Evolutionary conservation across 2,113 vertebrate species (phyloP).

Genomic region (Nesogale talazaci): DNA sequence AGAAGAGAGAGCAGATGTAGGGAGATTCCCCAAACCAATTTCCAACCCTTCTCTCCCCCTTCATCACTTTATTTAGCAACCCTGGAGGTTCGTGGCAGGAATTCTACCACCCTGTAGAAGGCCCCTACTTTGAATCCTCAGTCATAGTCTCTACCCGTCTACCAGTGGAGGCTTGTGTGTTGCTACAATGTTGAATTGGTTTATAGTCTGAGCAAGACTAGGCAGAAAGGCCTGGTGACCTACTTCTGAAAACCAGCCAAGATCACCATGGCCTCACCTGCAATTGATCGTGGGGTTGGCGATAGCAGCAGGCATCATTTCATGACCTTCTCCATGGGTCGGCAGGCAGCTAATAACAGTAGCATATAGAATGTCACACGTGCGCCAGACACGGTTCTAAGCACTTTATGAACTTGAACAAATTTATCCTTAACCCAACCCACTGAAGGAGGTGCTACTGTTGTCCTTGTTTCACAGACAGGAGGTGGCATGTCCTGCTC

Average conservation of each 20-base stretch:
- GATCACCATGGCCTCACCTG: not conserved
- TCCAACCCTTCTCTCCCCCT: not conserved
- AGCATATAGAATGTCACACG: not conserved
- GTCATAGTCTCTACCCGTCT: not conserved
- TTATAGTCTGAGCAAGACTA: too few relatives aligned
- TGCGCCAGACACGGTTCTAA: too few relatives aligned
- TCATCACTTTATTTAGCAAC: not conserved
- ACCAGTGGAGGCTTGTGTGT: not conserved
- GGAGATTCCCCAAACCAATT: not conserved
- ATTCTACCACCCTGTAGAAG: not conserved
- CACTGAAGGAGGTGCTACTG: not conserved
- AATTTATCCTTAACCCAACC: not conserved
- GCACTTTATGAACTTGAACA: too few relatives aligned
- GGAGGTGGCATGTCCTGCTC: not conserved
- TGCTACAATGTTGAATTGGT: not conserved
- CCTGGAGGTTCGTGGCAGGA: not conserved
- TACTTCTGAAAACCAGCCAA: not conserved
- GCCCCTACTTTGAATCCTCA: not conserved
- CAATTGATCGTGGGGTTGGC: not conserved
- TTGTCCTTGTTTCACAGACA: not conserved
- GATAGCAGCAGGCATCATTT: too few relatives aligned
- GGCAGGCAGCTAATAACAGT: not conserved
- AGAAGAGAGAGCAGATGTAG: not conserved
- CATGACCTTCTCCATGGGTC: too few relatives aligned
- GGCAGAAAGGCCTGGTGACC: too few relatives aligned